Conservation (phyloP, 2,797 vertebrate species). For the Babyrousa celebensis region DNA sequence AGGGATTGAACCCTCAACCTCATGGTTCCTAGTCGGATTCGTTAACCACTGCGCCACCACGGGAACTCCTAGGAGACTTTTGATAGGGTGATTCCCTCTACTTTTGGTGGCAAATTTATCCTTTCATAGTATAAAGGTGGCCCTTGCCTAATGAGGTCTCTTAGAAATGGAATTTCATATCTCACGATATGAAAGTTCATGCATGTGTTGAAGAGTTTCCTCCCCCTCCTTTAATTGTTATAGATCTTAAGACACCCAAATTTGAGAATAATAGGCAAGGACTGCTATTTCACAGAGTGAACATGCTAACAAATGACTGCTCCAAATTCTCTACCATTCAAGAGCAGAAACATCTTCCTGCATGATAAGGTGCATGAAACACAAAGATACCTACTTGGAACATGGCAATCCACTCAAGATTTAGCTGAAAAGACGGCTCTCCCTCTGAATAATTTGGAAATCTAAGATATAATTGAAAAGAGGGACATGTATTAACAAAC, state of each 20-base stretch:
- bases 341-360: slow-evolving; percentile 22
- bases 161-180: slow-evolving; percentile 62
- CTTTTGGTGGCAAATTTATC: slow-evolving; percentile 32
- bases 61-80: background rate
- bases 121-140: background rate
- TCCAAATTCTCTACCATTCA: background rate
- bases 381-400: slow-evolving; percentile 10
- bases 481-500: slow-evolving; percentile 64
- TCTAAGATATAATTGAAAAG: slow-evolving; percentile 60
- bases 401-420: background rate
- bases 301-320: background rate
- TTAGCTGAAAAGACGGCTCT: slow-evolving; percentile 28
- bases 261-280: slow-evolving; percentile 16
- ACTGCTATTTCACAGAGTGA: background rate
- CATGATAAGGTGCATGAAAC: background rate
- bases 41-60: too few species aligned
- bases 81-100: background rate
- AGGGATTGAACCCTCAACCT: too few species aligned
- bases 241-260: slow-evolving; percentile 7
- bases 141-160: background rate
- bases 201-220: background rate
- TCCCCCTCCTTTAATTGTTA: background rate
- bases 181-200: slow-evolving; percentile 1
- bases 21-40: too few species aligned
- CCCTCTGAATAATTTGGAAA: slow-evolving; percentile 72